phyloP scores from a whole-genome alignment of 37 sponge, comb jelly and placozoan species.

The Ianthella basta region DNA sequence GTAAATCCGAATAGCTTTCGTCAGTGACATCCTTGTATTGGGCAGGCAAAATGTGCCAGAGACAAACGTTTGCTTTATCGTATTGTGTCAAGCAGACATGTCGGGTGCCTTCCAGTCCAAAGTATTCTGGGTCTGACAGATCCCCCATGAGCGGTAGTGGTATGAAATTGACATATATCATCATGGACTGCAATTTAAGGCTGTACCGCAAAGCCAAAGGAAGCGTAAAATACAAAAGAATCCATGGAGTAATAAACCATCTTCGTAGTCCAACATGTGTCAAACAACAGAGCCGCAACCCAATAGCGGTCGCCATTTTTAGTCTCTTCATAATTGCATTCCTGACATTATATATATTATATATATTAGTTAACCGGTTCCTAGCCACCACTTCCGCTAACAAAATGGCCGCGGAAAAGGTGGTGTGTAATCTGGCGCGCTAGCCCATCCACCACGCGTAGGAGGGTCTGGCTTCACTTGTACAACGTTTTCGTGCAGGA shows the following conservation, averaged over 20 bases:
- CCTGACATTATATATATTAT: too few species aligned
- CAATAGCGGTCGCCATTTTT: too few species aligned
- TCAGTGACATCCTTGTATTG: slow-evolving; percentile 18
- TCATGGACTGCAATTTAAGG: slow-evolving; percentile 36
- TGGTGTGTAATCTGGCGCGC: too few species aligned
- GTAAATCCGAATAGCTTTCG: slow-evolving; percentile 6
- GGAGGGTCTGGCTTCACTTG: too few species aligned
- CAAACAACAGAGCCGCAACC: too few species aligned
- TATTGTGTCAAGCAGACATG: slow-evolving; percentile 47
- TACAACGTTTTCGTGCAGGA: too few species aligned
- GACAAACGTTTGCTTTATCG: slow-evolving; percentile 34
- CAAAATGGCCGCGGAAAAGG: too few species aligned
- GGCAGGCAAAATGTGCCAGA: slow-evolving; percentile 66
- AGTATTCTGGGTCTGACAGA: slow-evolving; percentile 56
- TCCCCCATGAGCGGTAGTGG: slow-evolving; percentile 58
- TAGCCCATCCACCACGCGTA: too few species aligned
- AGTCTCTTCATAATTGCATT: too few species aligned
- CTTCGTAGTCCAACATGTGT: background rate
- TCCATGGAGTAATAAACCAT: background rate
- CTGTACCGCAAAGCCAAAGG: slow-evolving; percentile 32
- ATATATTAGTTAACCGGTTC: too few species aligned
- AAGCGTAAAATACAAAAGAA: slow-evolving; percentile 31
- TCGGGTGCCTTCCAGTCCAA: slow-evolving; percentile 48
- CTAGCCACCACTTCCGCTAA: too few species aligned
- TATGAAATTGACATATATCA: slow-evolving; percentile 69